Evolutionary conservation across 2,888 invertebrate species (phyloP).

Genomic region (Spialia ferax): DNA sequence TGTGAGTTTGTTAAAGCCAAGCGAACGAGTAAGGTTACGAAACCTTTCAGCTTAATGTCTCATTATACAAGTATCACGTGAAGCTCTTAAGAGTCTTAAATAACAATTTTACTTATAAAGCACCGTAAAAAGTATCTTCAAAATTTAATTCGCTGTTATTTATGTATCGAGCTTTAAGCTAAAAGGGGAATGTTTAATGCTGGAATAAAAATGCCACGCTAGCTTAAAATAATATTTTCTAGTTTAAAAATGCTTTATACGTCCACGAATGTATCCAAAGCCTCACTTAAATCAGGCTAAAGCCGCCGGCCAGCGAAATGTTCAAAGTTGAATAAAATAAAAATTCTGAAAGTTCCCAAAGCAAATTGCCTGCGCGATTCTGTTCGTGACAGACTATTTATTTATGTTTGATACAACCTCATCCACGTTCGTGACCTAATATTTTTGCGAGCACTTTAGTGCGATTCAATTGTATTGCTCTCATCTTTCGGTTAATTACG

Average conservation of each 20-base stretch:
- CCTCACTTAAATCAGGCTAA: constrained; percentile 41
- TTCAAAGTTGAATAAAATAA: constrained; percentile 47
- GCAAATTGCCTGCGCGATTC: constrained; percentile 45
- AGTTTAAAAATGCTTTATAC: constrained; percentile 39
- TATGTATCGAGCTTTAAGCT: constrained; percentile 9
- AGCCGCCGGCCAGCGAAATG: constrained; percentile 45
- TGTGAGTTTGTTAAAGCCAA: constrained; percentile 53
- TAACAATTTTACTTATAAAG: neutral
- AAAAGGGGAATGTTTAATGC: constrained; percentile 51
- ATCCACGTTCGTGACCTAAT: constrained; percentile 28
- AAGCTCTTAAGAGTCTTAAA: constrained; percentile 9
- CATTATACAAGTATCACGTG: neutral
- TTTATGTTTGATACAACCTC: constrained; percentile 48
- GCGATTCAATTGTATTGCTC: neutral
- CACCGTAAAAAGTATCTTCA: neutral
- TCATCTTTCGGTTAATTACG: neutral
- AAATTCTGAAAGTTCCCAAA: constrained; percentile 46
- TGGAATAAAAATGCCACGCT: constrained; percentile 30
- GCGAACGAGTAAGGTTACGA: constrained; percentile 45
- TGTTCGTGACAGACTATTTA: constrained; percentile 52
- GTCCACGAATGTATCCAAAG: constrained; percentile 36
- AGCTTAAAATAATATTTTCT: constrained; percentile 40
- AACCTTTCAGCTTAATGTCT: constrained; percentile 11
- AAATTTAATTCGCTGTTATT: neutral
- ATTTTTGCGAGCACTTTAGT: constrained; percentile 24